Conservation (phyloP, 2,888 invertebrate genomes). For the Augochlorella aurata region DNA sequence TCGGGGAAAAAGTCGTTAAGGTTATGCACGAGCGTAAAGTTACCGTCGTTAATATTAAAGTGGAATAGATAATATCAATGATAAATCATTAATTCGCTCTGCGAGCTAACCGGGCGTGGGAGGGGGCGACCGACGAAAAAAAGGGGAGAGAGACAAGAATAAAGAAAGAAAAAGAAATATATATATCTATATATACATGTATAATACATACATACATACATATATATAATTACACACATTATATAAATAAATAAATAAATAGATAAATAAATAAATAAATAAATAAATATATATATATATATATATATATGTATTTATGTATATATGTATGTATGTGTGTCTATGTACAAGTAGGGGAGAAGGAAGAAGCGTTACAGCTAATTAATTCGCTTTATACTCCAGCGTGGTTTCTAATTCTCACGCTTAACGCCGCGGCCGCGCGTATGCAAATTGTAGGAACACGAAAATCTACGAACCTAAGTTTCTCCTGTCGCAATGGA, state of each 20-base stretch:
- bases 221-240: no score
- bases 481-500: conserved; percentile 58
- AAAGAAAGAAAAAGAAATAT: conserved; percentile 5
- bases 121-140: conserved; percentile 47
- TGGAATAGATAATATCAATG: conserved; percentile 68
- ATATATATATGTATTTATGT: background rate
- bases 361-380: conserved; percentile 53
- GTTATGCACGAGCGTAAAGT: conserved; percentile 62
- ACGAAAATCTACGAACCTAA: conserved; percentile 57
- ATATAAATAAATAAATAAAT: no score
- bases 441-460: conserved; percentile 58
- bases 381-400: conserved; percentile 65
- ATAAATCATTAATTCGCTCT: conserved; percentile 66
- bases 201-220: background rate
- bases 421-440: conserved; percentile 56
- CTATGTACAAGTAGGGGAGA: background rate
- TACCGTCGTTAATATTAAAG: conserved; percentile 63
- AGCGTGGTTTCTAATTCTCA: conserved; percentile 68
- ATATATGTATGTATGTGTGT: background rate
- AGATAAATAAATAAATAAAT: no score
- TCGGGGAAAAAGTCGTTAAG: conserved; percentile 63
- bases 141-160: background rate
- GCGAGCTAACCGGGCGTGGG: conserved; percentile 19
- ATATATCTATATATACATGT: conserved; percentile 34
- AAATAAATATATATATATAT: background rate